Conservation (phyloP, 2,797 vertebrate species). For the Gallinago nigripennis region DNA sequence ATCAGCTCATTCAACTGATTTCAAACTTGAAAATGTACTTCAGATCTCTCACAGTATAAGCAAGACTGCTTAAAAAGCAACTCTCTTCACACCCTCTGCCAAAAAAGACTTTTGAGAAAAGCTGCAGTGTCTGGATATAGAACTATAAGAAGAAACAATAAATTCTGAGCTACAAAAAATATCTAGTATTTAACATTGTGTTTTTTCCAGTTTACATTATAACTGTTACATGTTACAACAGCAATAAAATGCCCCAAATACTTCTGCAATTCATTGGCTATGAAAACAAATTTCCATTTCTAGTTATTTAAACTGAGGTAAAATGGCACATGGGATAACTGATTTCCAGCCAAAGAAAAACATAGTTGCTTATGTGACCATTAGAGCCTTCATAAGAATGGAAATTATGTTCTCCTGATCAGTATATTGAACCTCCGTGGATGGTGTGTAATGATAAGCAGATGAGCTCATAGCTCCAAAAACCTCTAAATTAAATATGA, state of each 20-base stretch:
- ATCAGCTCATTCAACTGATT: background rate
- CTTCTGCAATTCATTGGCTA: background rate
- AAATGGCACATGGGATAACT: background rate
- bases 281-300: background rate
- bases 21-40: background rate
- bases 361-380: background rate
- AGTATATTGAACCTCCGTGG: background rate
- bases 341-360: background rate
- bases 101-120: background rate
- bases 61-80: background rate
- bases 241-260: background rate
- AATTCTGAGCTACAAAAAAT: background rate
- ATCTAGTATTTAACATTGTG: background rate
- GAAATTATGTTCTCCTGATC: background rate
- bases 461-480: background rate
- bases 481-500: background rate
- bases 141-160: background rate
- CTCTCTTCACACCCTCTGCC: background rate
- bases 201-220: background rate
- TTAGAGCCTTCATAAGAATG: background rate
- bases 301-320: background rate
- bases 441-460: background rate
- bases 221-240: background rate
- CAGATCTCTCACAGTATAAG: background rate
- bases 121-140: background rate